Percentiles rank a stretch among this genome's conserved stretches.
Conservation (phyloP, 2,113 vertebrate genomes). For the Entelurus aequoreus region DNA sequence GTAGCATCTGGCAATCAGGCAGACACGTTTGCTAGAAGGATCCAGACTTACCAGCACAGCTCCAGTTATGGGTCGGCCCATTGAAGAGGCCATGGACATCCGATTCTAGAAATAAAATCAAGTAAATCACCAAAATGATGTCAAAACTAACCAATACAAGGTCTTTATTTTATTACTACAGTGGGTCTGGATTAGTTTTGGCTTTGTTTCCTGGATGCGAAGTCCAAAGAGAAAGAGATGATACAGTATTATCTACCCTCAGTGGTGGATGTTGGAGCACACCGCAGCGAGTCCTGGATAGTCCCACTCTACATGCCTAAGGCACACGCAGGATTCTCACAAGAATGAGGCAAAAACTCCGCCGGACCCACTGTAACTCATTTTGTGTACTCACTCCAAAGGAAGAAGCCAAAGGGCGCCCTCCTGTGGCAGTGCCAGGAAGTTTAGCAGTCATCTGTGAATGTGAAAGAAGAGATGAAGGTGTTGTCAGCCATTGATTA, state of each 20-base stretch:
- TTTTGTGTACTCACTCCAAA: slow-evolving; percentile 76
- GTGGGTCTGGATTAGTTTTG: too few species aligned
- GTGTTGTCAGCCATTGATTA: too few species aligned
- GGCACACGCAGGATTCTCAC: too few species aligned
- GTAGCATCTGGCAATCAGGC: background rate
- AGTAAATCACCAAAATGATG: background rate
- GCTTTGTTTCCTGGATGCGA: too few species aligned
- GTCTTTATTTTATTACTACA: too few species aligned
- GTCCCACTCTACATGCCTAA: too few species aligned
- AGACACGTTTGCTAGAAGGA: background rate
- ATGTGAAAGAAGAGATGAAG: background rate
- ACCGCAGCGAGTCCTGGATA: too few species aligned
- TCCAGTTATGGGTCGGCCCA: slow-evolving; percentile 88
- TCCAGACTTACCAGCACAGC: slow-evolving; percentile 78
- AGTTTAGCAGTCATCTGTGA: slow-evolving; percentile 86
- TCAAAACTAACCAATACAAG: background rate
- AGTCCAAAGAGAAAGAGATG: too few species aligned
- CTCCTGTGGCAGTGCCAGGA: slow-evolving; percentile 78
- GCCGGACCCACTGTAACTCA: background rate
- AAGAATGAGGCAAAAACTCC: too few species aligned
- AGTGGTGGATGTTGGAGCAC: too few species aligned
- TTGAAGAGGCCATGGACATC: slow-evolving; percentile 76
- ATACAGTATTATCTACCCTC: too few species aligned
- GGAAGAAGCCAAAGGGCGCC: slow-evolving; percentile 80
- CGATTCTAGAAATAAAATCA: slow-evolving; percentile 72